A percentile compares a stretch with the other conserved stretches of the same genome.
These are phyloP conservation scores for Okamejei kenojei DNA, from an alignment of 2,797 vertebrate species.

Conservation along the genomic window DNA sequence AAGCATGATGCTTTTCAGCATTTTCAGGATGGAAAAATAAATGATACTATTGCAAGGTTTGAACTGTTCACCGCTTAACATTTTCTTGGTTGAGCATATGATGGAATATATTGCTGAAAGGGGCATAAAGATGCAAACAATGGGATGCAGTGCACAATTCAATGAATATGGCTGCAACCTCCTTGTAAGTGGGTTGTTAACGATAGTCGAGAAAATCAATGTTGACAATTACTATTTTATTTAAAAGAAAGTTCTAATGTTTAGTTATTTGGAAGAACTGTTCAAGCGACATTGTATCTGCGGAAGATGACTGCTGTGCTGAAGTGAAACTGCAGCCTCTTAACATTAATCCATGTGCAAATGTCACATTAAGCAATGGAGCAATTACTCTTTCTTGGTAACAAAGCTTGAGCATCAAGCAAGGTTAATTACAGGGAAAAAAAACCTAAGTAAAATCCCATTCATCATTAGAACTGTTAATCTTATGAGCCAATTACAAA, in stretches of 20 bases:
- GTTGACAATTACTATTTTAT: conserved; percentile 11
- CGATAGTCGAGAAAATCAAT: background rate
- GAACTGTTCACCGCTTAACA: background rate
- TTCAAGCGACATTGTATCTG: background rate
- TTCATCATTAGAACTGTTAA: background rate
- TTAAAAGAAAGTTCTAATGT: background rate
- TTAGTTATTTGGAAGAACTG: background rate
- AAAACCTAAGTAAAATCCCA: background rate
- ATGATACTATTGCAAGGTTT: too few species aligned
- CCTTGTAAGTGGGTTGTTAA: background rate
- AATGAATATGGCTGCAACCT: background rate
- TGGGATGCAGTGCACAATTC: background rate
- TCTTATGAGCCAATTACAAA: background rate
- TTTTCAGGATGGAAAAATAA: background rate
- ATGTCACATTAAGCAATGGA: background rate
- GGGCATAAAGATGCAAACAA: background rate
- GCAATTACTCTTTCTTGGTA: background rate
- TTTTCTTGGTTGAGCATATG: background rate
- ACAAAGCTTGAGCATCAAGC: background rate
- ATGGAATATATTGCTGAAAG: background rate
- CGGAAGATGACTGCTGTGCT: background rate
- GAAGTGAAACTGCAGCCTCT: background rate
- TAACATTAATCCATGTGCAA: background rate
- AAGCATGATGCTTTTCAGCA: background rate
- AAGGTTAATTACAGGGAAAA: background rate